These are phyloP conservation scores for Damaliscus lunatus DNA, from an alignment of 2,113 vertebrate genomes.

Conservation along the genomic window DNA sequence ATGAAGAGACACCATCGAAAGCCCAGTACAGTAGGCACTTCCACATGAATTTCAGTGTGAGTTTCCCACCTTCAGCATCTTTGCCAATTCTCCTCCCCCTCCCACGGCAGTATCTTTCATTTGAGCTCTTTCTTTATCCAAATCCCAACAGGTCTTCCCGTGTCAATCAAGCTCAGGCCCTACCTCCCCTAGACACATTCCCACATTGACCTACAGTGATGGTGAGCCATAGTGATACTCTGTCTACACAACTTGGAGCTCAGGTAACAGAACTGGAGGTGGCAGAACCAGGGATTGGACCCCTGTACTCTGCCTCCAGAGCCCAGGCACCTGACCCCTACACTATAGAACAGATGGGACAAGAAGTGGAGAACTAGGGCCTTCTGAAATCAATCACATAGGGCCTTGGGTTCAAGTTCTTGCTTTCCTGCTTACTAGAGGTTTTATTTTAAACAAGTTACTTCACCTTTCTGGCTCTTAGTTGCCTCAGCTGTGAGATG, in stretches of 20 bases:
- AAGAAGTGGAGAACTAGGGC: not conserved
- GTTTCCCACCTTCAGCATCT: not conserved
- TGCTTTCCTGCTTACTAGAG: not conserved
- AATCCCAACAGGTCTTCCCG: not conserved
- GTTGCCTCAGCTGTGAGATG: not conserved
- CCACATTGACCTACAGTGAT: not conserved
- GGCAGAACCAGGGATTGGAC: not conserved
- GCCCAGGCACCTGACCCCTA: not conserved
- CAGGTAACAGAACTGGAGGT: not conserved
- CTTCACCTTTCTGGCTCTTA: not conserved
- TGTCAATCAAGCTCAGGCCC: not conserved
- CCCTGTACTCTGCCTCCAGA: not conserved
- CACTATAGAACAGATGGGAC: not conserved
- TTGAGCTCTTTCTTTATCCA: not conserved
- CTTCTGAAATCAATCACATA: not conserved
- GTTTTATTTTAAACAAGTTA: not conserved
- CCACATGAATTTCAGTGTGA: not conserved
- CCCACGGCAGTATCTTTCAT: not conserved
- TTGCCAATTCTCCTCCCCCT: not conserved
- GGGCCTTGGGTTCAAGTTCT: not conserved
- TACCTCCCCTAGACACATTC: not conserved
- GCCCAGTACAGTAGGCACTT: not conserved
- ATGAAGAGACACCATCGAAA: fast-evolving
- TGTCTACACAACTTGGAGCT: not conserved
- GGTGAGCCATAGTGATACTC: fast-evolving